A percentile compares a stretch with the other conserved stretches of the same genome.
Conservation (phyloP, 2,888 invertebrate genomes). For the Hypomecis atomaria region DNA sequence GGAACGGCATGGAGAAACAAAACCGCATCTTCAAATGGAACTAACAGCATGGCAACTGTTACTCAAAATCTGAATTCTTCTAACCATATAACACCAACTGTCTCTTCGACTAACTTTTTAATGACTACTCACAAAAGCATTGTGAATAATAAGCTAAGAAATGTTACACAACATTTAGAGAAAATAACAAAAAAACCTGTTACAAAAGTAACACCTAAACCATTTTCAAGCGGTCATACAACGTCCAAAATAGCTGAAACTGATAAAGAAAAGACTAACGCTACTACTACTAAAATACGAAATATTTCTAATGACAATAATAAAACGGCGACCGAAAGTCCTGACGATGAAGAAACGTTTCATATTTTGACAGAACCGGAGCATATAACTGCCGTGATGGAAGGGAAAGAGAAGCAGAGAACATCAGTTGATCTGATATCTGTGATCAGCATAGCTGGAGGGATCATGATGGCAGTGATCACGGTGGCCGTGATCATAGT, state of each 20-base stretch:
- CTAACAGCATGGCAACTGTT: constrained; percentile 78
- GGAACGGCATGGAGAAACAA: constrained; percentile 42
- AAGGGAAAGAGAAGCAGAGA: constrained; percentile 71
- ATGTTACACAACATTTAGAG: constrained; percentile 36
- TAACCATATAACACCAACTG: constrained; percentile 58
- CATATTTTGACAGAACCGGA: constrained; percentile 84
- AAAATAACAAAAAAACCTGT: constrained; percentile 44
- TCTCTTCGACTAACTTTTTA: constrained; percentile 48
- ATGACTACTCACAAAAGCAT: constrained; percentile 49
- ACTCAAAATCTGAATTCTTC: constrained; percentile 61
- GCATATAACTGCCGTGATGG: constrained; percentile 82
- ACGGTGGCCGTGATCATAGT: constrained; percentile 80
- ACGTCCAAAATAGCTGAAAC: constrained; percentile 34
- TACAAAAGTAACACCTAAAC: constrained; percentile 42
- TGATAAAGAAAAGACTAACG: constrained; percentile 49
- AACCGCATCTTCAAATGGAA: constrained; percentile 56
- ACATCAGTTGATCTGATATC: constrained; percentile 76
- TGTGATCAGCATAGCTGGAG: constrained; percentile 80
- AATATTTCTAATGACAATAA: constrained; percentile 48
- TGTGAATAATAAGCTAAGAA: constrained; percentile 27
- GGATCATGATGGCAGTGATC: constrained; percentile 80
- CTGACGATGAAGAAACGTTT: constrained; percentile 75
- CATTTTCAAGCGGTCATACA: constrained; percentile 25
- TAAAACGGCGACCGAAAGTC: constrained; percentile 64
- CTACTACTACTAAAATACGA: constrained; percentile 48